Percentiles rank a stretch among this genome's conserved stretches.
Evolutionary conservation across 2,888 invertebrate species (phyloP).

Genomic region (Cybosia mesomella): DNA sequence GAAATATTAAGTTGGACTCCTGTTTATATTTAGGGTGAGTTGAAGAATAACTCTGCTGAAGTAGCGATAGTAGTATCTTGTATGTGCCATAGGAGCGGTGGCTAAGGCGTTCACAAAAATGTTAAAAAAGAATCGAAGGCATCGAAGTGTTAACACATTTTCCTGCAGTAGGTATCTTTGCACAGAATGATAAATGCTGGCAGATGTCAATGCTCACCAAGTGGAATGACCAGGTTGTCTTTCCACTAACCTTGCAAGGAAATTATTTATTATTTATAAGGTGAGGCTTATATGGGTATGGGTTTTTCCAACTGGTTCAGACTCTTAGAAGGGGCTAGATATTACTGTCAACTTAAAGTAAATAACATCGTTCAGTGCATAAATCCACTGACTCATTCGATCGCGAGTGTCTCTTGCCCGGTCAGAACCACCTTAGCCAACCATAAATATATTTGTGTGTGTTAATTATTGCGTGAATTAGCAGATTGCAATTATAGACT

Average conservation of each 20-base stretch:
- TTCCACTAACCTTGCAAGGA: neutral
- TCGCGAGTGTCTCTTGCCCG: neutral
- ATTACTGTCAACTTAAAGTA: too few species aligned
- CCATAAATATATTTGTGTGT: too few species aligned
- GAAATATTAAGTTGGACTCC: conserved; percentile 1
- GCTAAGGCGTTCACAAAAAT: neutral
- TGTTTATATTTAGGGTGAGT: neutral
- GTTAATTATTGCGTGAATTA: too few species aligned
- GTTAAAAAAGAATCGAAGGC: neutral
- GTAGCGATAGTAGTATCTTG: neutral
- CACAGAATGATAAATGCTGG: neutral
- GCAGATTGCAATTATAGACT: too few species aligned
- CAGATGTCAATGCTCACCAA: neutral
- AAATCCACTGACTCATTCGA: neutral
- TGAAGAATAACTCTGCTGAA: neutral
- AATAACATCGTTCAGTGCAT: too few species aligned
- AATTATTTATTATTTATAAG: too few species aligned
- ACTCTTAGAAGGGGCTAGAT: too few species aligned
- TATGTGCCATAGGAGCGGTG: neutral
- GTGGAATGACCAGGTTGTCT: neutral
- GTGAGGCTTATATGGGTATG: neutral
- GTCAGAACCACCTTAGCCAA: neutral
- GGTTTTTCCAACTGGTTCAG: neutral
- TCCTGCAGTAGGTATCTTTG: too few species aligned
- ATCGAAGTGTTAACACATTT: too few species aligned